These are phyloP conservation scores for Eilema caniola DNA, from an alignment of 2,888 invertebrate species.

Conservation along the genomic window DNA sequence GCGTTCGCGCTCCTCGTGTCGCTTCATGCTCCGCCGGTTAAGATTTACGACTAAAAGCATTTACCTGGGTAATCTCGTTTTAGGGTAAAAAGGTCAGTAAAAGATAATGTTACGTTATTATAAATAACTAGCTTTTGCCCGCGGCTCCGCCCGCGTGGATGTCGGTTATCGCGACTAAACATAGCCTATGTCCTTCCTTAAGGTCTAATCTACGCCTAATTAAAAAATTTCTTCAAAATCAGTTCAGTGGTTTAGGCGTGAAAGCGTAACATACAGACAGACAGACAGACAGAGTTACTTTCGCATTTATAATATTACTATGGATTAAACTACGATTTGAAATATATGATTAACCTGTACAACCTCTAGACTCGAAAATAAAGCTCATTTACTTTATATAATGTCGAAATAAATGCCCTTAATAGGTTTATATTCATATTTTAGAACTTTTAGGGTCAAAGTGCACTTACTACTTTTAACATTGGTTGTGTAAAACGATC, in stretches of 20 bases:
- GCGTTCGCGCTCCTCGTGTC: not conserved
- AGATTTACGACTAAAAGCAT: constrained; percentile 5
- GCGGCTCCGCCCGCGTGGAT: no score
- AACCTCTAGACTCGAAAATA: not conserved
- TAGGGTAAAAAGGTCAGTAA: not conserved
- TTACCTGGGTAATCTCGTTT: not conserved
- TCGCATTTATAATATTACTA: no score
- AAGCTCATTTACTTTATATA: not conserved
- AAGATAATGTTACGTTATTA: constrained; percentile 5
- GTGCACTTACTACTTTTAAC: not conserved
- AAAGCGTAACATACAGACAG: no score
- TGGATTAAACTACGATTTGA: not conserved
- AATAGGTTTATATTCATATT: not conserved
- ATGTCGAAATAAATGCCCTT: not conserved
- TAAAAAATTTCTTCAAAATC: no score
- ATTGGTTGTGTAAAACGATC: no score
- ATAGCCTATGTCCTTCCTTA: no score
- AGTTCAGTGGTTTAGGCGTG: no score
- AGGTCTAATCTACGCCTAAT: no score
- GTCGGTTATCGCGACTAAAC: no score
- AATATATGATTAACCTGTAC: not conserved
- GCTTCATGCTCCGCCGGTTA: constrained; percentile 7
- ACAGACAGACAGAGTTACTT: no score
- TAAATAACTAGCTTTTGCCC: no score
- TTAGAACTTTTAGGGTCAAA: not conserved